Conservation (phyloP, 2,113 vertebrate genomes). For the Leuciscus idus region DNA sequence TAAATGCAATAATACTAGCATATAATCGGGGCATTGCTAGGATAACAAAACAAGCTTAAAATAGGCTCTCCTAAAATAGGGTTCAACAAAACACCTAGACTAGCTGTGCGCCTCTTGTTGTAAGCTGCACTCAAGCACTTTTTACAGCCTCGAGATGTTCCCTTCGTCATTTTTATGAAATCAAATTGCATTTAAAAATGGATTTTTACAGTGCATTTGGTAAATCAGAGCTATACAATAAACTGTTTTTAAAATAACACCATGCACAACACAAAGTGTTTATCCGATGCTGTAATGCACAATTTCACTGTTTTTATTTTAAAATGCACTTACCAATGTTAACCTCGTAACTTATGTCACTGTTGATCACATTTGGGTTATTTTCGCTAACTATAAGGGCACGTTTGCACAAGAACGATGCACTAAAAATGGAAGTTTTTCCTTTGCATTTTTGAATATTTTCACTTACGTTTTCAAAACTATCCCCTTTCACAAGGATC, state of each 20-base stretch:
- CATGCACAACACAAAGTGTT: background rate
- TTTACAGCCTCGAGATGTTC: background rate
- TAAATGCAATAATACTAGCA: background rate
- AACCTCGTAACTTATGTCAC: too few relatives aligned
- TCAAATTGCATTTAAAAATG: background rate
- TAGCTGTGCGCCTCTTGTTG: background rate
- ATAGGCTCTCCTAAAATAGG: background rate
- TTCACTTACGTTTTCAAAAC: too few relatives aligned
- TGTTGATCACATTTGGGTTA: too few relatives aligned
- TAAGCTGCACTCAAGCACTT: background rate
- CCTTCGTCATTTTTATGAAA: background rate
- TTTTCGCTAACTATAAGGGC: too few relatives aligned
- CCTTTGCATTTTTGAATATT: too few relatives aligned
- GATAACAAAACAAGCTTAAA: slow-evolving; percentile 3
- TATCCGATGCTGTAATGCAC: background rate
- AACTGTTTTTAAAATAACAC: background rate
- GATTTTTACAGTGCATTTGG: background rate
- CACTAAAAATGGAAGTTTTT: too few relatives aligned
- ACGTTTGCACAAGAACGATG: too few relatives aligned
- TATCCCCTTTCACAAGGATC: too few relatives aligned
- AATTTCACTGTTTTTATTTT: background rate
- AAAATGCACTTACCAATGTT: background rate
- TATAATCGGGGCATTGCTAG: background rate
- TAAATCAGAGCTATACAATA: background rate
- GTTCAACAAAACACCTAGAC: background rate